phyloP scores from a whole-genome alignment of 2,113 vertebrate species.

The Hyperopisus bebe region DNA sequence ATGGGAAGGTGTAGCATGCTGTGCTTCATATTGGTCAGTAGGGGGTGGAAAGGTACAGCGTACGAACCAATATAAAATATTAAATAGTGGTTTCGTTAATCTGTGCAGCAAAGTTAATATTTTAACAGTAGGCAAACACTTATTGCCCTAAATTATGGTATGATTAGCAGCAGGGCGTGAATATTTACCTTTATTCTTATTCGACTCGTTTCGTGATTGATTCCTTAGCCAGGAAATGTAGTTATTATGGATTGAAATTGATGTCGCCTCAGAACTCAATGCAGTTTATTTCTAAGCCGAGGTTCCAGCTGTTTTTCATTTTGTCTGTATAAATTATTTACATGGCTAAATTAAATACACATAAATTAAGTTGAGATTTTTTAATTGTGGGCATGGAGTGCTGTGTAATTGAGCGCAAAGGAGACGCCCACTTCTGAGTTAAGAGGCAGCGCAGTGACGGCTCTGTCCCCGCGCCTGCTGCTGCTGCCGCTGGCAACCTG shows the following conservation, averaged over 20 bases:
- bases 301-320: not conserved
- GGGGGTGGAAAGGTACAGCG: not conserved
- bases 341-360: not conserved
- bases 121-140: not conserved
- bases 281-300: not conserved
- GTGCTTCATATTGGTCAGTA: not conserved
- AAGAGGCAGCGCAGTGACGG: not conserved
- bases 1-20: not conserved
- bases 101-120: not conserved
- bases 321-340: not conserved
- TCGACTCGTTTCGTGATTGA: not conserved
- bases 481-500: not conserved
- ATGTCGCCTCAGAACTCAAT: not conserved
- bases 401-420: constrained; percentile 2
- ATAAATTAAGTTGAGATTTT: constrained; percentile 1
- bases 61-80: not conserved
- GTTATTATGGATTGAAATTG: not conserved
- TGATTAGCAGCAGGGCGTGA: not conserved
- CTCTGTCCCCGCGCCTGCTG: not conserved
- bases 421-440: constrained; percentile 37
- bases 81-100: not conserved
- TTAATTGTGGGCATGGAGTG: not conserved
- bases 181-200: not conserved
- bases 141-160: not conserved
- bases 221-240: not conserved